phyloP scores from a whole-genome alignment of 1,140 invertebrate species.

The Gryon sp. region DNA sequence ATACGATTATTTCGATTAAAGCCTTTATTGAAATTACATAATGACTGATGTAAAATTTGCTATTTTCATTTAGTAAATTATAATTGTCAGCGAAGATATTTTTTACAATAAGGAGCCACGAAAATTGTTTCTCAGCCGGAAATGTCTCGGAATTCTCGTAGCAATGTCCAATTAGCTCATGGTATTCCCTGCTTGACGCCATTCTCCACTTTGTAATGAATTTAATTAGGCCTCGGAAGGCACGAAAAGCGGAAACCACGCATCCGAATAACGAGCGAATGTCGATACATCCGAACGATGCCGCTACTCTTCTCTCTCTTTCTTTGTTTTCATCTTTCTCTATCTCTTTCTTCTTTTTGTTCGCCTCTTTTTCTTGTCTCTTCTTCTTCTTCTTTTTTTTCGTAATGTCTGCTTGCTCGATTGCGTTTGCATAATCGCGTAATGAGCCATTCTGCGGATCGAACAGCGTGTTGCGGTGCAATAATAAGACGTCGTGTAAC shows the following conservation, averaged over 20 bases:
- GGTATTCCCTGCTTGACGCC: conserved; percentile 2
- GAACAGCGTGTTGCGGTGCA: conserved; percentile 54
- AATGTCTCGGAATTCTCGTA: conserved; percentile 31
- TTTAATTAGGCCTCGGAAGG: conserved; percentile 44
- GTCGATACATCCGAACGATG: conserved; percentile 21
- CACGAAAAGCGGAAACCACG: conserved; percentile 41
- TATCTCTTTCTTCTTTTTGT: neutral
- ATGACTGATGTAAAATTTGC: too few species aligned
- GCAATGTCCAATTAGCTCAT: conserved; percentile 40
- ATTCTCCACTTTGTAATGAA: conserved; percentile 37
- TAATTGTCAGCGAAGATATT: too few species aligned
- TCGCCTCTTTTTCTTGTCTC: neutral
- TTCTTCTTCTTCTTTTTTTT: conserved; percentile 21
- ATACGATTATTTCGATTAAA: too few species aligned
- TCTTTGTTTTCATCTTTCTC: too few species aligned
- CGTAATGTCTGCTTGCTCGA: conserved; percentile 38
- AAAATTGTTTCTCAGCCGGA: conserved; percentile 18
- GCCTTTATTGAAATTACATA: too few species aligned
- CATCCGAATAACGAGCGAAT: conserved; percentile 40
- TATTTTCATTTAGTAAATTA: too few species aligned
- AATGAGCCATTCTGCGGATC: conserved; percentile 60
- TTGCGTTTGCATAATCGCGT: conserved; percentile 63
- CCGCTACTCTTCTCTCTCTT: conserved; percentile 2
- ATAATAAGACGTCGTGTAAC: conserved; percentile 61
- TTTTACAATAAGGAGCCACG: too few species aligned